Conservation (phyloP, 2,797 vertebrate genomes). For the Poecilia gillii region DNA sequence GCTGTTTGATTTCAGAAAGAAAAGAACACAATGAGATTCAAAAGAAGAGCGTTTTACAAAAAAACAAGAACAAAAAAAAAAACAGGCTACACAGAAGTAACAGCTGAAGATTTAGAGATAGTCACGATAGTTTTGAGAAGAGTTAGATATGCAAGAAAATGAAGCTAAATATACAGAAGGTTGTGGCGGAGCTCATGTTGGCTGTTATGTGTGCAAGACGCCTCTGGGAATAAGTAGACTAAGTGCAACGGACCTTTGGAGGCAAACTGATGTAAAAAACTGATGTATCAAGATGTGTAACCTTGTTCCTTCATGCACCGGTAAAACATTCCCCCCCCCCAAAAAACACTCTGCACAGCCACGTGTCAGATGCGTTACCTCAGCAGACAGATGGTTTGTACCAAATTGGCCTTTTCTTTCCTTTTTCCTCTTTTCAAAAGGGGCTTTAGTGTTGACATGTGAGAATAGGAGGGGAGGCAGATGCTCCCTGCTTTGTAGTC, state of each 20-base stretch:
- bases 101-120: neutral
- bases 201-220: conserved; percentile 17
- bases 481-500: conserved; percentile 77
- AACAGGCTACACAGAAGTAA: conserved; percentile 4
- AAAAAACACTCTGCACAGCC: conserved; percentile 29
- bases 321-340: conserved; percentile 30
- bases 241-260: conserved; percentile 36
- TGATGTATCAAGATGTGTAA: conserved; percentile 54
- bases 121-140: neutral
- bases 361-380: conserved; percentile 65
- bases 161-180: neutral
- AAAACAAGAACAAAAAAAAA: conserved; percentile 15
- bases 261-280: conserved; percentile 53
- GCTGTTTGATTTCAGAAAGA: conserved; percentile 56
- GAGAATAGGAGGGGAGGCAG: conserved; percentile 55
- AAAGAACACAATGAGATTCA: conserved; percentile 13
- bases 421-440: conserved; percentile 52
- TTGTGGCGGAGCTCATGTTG: conserved; percentile 14
- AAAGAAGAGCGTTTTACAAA: neutral
- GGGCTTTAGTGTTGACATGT: conserved; percentile 65
- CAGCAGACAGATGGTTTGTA: conserved; percentile 67
- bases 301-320: conserved; percentile 58
- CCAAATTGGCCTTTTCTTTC: conserved; percentile 53
- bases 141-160: neutral
- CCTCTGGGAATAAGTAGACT: conserved; percentile 32